Conservation (phyloP, 1,140 invertebrate genomes). For the Lasioglossum albipes region DNA sequence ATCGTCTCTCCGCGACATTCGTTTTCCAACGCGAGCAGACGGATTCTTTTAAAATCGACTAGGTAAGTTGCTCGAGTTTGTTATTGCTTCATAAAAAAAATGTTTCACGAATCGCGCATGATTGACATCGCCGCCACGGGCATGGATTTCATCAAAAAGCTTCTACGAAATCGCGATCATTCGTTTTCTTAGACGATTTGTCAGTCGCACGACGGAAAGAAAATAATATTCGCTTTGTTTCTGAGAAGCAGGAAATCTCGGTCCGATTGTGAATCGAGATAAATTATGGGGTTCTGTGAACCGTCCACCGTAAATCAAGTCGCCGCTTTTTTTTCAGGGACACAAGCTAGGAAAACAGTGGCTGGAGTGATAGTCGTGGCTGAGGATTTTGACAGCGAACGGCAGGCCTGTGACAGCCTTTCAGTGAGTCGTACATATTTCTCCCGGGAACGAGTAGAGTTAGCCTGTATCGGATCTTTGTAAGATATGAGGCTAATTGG, state of each 20-base stretch:
- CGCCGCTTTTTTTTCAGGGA: constrained; percentile 6
- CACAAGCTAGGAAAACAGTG: neutral
- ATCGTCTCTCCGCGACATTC: too few species aligned
- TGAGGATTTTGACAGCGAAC: neutral
- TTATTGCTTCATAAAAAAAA: too few species aligned
- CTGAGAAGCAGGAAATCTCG: neutral
- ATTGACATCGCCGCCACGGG: neutral
- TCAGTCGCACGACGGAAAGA: neutral
- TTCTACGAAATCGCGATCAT: neutral
- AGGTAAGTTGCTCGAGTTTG: too few species aligned
- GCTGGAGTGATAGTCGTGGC: neutral
- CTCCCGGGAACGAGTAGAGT: neutral
- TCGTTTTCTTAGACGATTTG: neutral
- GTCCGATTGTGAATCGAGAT: neutral
- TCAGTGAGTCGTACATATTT: neutral
- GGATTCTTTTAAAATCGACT: too few species aligned
- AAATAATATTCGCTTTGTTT: constrained; percentile 4
- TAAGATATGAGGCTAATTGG: neutral
- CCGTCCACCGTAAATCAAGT: neutral
- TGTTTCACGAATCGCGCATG: neutral
- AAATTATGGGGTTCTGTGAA: constrained; percentile 16
- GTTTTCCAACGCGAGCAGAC: too few species aligned
- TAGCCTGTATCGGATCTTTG: neutral
- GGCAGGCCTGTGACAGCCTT: neutral
- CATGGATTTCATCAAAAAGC: neutral